Base-by-base conservation (phyloP, 2,888 invertebrate genomes). In the Caenorhabditis drosophilae region DNA sequence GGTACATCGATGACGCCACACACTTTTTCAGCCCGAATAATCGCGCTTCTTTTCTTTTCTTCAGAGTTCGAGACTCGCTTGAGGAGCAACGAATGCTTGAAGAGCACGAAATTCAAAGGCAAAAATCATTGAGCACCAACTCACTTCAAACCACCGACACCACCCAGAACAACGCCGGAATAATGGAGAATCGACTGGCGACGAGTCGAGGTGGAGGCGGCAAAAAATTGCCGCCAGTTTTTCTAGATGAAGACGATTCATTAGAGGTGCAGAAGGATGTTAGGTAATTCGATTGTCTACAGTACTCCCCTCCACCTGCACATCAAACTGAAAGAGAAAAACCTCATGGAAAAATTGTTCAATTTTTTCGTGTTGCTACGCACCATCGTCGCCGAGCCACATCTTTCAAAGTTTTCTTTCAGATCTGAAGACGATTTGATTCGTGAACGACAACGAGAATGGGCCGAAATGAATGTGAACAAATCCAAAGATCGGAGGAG, bases 351-450 rank as follows among this genome's bases (percentile, higher is more conserved):
- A n/a, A n/a, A n/a, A n/a, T n/a, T n/a, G n/a, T n/a, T n/a, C n/a
- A n/a, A n/a, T n/a, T n/a, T n/a, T n/a, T n/a, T n/a, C n/a, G n/a
- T n/a, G n/a, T n/a, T n/a, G n/a, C n/a, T n/a, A n/a, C n/a, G n/a
- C n/a, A n/a, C n/a, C n/a, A n/a, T n/a, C n/a, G n/a, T n/a, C n/a
- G n/a, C n/a, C n/a, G n/a, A n/a, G n/a, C n/a, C n/a, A n/a, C n/a
- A n/a, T n/a, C n/a, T n/a, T n/a, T n/a, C n/a, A n/a, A n/a, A n/a
- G 9, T 31, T 47, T 27, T 47, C 9, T 47, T 47, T 27, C 31
- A 48, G 63, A 18, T 58, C 58, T n/a, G 66, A 66, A 18, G 66
- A 59, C 7, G 66, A 66, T 18, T 60, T 66, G 9, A 56, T 66
- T n/a, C 47, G 41, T 23, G 66, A 60, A 3, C 18, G 66, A 18